Base-by-base conservation (phyloP, 92 coral and sea anemone species). In the Blastomussa wellsi region DNA sequence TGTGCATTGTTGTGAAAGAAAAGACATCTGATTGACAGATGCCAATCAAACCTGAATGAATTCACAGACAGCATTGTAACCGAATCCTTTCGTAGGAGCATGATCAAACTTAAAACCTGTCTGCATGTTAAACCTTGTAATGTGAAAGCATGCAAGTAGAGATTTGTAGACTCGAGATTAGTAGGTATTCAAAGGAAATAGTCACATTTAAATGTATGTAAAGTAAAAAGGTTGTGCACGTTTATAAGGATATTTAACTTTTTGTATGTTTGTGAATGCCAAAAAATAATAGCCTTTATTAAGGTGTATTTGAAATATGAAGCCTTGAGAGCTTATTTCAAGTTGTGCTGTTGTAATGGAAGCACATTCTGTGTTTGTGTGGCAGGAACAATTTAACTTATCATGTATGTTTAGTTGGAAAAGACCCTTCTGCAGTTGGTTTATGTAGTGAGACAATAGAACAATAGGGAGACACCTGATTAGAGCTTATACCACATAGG, bases 1-100 rank as follows among this genome's bases (percentile, higher is more conserved):
- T 85, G 88, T 55, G 78, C 76, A 48, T 85, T 85, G 88, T 77
- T 77, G 71, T 85, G 78, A 85, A 79, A 22, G 78, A 51, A 52
- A 52, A 52, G 78, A 82, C 86, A 70, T 28, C 69, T 83, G 81
- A 72, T 42, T 82, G 86, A 71, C 68, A 14, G 86, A 51, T 69
- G 77, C 49, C 86, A 82, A 20, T 69, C 67, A 64, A 37, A 37
- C 28, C 76, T 80, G 75, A 80, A 19, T 48, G 32, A 44, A 41
- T 72, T 72, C 14, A 77, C 62, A 36, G 67, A 35, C 64, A 48
- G 44, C 28, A 22, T 62, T 79, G 73, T 64, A 38, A 26, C n/a
- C 33, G 31, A 66, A 31, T 65, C 31, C 49, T n/a, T 6, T 44
- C 10, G 16, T 65, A 77, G 49, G 33, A 3, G 47, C 39, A 32